These are phyloP conservation scores for Gadopsis marmoratus DNA, from an alignment of 2,797 vertebrate species.

Conservation along the genomic window DNA sequence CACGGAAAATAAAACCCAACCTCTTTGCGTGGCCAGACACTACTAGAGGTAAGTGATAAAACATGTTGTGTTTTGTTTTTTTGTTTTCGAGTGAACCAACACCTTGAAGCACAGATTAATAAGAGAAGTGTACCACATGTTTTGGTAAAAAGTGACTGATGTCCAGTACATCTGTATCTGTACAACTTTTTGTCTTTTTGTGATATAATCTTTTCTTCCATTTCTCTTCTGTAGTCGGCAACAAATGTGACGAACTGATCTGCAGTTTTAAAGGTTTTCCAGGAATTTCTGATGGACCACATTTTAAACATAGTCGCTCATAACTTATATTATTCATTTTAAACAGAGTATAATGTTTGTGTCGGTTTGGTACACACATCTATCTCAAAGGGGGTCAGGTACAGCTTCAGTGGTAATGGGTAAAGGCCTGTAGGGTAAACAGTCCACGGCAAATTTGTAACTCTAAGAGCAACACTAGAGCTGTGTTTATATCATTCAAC, in stretches of 20 bases:
- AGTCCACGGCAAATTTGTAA: neutral
- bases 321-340: neutral
- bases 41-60: too few species aligned
- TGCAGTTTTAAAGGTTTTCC: neutral
- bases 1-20: neutral
- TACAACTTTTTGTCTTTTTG: neutral
- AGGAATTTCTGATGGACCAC: neutral
- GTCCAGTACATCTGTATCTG: neutral
- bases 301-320: neutral
- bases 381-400: neutral
- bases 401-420: neutral
- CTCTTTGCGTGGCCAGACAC: neutral
- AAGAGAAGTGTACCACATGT: neutral
- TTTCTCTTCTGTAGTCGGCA: neutral
- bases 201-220: neutral
- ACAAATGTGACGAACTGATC: neutral
- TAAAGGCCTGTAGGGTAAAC: neutral
- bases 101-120: neutral
- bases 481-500: neutral
- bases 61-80: neutral
- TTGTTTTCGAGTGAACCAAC: neutral
- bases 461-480: neutral
- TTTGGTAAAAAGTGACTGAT: neutral
- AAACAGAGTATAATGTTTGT: neutral
- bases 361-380: too few species aligned